These are phyloP conservation scores for Sialis lutaria DNA, from an alignment of 2,888 invertebrate species.

Conservation along the genomic window DNA sequence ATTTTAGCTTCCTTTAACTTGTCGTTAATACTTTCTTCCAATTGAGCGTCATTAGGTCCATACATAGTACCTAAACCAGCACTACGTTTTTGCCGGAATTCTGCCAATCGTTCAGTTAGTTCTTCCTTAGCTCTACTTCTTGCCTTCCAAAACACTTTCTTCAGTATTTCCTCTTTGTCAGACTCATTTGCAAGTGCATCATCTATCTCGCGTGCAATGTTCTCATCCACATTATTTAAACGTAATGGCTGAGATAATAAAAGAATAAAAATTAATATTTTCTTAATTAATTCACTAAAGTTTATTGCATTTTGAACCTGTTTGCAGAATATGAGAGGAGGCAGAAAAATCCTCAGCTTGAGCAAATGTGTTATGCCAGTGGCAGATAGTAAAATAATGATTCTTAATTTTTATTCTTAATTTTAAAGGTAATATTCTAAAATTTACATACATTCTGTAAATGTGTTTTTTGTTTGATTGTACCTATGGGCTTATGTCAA, in stretches of 20 bases:
- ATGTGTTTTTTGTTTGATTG: no score
- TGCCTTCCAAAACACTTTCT: conserved; percentile 80
- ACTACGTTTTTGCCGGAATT: conserved; percentile 70
- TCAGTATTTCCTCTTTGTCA: conserved; percentile 81
- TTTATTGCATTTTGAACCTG: no score
- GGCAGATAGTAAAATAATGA: no score
- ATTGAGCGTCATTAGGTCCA: conserved; percentile 66
- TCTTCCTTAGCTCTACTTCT: conserved; percentile 69
- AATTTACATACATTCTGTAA: no score
- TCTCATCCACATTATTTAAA: conserved; percentile 66
- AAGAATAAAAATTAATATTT: no score
- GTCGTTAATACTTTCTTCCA: conserved; percentile 66
- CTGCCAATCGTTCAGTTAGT: conserved; percentile 58
- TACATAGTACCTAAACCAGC: conserved; percentile 80
- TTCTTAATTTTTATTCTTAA: no score
- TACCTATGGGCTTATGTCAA: no score
- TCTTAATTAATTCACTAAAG: no score
- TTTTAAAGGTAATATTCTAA: no score
- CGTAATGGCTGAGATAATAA: conserved; percentile 48
- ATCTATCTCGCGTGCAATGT: conserved; percentile 78
- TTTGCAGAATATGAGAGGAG: no score
- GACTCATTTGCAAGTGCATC: conserved; percentile 60
- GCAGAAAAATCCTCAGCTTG: no score
- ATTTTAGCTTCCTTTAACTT: conserved; percentile 57
- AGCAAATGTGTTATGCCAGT: no score